A percentile compares a stretch with the other conserved stretches of the same genome.
Conservation (phyloP, 2,888 invertebrate genomes). For the Deilephila porcellus region DNA sequence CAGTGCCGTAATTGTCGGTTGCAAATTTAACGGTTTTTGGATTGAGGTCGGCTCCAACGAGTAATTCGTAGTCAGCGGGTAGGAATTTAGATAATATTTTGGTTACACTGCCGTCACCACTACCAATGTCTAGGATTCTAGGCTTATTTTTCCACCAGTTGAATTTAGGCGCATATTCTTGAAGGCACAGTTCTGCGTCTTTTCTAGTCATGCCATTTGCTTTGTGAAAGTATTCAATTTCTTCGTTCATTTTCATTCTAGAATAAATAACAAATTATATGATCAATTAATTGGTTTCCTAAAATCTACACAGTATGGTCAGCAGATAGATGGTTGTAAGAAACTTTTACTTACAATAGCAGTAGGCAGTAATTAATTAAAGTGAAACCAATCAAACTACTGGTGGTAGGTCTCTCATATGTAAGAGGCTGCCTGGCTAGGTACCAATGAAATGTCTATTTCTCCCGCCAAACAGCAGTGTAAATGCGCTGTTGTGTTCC, state of each 20-base stretch:
- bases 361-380: too few species aligned
- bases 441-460: too few species aligned
- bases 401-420: too few species aligned
- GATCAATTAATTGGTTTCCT: background rate
- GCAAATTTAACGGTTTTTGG: slow-evolving; percentile 27
- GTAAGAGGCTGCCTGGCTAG: too few species aligned
- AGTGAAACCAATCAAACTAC: too few species aligned
- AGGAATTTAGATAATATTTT: slow-evolving; percentile 26
- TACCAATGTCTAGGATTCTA: slow-evolving; percentile 34
- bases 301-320: too few species aligned
- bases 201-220: slow-evolving; percentile 13
- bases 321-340: too few species aligned
- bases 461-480: too few species aligned
- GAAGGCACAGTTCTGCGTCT: slow-evolving; percentile 5
- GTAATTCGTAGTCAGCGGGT: slow-evolving; percentile 23
- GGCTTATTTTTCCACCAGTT: slow-evolving; percentile 19
- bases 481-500: too few species aligned
- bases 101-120: slow-evolving; percentile 37
- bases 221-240: slow-evolving; percentile 18
- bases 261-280: background rate
- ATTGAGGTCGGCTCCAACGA: slow-evolving; percentile 29
- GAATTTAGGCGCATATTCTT: slow-evolving; percentile 28
- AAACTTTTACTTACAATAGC: too few species aligned
- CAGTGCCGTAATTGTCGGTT: slow-evolving; percentile 12
- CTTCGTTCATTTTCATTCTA: slow-evolving; percentile 28